Evolutionary conservation across 2,888 invertebrate genomes (phyloP), one percentile per base, ranked within the genome.

Genomic region (Drosophila dives): DNA sequence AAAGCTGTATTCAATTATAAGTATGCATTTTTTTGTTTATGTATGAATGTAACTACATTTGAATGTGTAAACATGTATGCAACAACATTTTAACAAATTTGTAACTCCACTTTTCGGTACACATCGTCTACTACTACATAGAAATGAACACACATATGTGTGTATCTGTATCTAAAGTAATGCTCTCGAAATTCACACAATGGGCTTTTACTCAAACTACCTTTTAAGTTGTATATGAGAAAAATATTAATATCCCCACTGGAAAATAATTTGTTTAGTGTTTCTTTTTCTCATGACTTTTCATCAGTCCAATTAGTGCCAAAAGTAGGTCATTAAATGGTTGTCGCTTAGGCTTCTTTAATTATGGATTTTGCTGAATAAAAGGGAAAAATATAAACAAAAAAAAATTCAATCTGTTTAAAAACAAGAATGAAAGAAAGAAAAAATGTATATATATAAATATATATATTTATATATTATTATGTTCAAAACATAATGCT

Each of bases 151-250:
- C 15, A 15, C 15, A 45, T 15, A 15, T 15, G 45, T 45, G 45
- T 45, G 45, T 45, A 45, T 45, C 45, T 45, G 45, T 45, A 8
- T 45, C 45, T 23, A 45, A 45, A 23, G 23, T 45, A 45, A 45
- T 45, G 15, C 45, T 23, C 23, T 45, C 23, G 3, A 45, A 45
- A 15, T 45, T 23, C 15, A 23, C 8, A 45, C 45, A 23, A 45
- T 23, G 23, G 17, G 23, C 45, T 45, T 23, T 45, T 23, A 23
- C 45, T 45, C 23, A 45, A 23, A 23, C 23, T 45, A 23, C 8
- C 20, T 23, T 45, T 45, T 45, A 23, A 1, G 23, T 23, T 45
- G 23, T 45, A 45, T 23, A 1, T 45, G 45, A 15, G 45, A 7
- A 23, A 8, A 45, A 45, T 45, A 2, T 2, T 45, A 20, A 12